Evolutionary conservation across 2,888 invertebrate species (phyloP), one percentile per base, ranked within the genome.

Genomic region (Lasioglossum leucozonium): DNA sequence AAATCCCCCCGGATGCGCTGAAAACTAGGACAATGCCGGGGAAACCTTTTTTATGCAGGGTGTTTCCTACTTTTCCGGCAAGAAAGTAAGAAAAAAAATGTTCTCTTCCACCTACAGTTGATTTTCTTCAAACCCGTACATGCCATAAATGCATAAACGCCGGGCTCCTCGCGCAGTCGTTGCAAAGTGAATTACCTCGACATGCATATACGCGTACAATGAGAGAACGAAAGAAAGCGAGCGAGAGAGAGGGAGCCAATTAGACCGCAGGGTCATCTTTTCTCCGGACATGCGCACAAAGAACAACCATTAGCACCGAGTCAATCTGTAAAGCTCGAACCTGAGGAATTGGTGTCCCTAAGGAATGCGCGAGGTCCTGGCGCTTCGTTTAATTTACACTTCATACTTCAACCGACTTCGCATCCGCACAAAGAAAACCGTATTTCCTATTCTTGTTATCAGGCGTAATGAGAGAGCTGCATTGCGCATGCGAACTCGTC

Each of bases 131-230:
- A 26, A 55, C 26, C n/a, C n/a, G n/a, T 55, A 55, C n/a, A 55
- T 55, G n/a, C 55, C n/a, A 55, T 55, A 55, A 55, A 55, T 26
- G 55, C 55, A 55, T 55, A 55, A 55, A 55, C 55, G 55, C 26
- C 11, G n/a, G 55, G n/a, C 55, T 55, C 55, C 11, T 55, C 55
- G 0, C 26, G n/a, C 22, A 22, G 55, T n/a, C 55, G 11, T n/a
- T 6, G 55, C n/a, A n/a, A 55, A 55, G 55, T 26, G 22, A 55
- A 55, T 55, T 55, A 55, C 26, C 10, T n/a, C 55, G n/a, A 26
- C n/a, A 55, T 55, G n/a, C n/a, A 22, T 11, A n/a, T 10, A 47
- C 47, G 13, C 47, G 6, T 5, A 51, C 47, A 51, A 18, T 6
- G 47, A 51, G 6, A 51, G 22, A 51, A 18, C 18, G 47, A 51